A percentile compares a stretch with the other conserved stretches of the same genome.
These are phyloP conservation scores for Lophochroa leadbeateri DNA, from an alignment of 2,113 vertebrate species.

Conservation along the genomic window DNA sequence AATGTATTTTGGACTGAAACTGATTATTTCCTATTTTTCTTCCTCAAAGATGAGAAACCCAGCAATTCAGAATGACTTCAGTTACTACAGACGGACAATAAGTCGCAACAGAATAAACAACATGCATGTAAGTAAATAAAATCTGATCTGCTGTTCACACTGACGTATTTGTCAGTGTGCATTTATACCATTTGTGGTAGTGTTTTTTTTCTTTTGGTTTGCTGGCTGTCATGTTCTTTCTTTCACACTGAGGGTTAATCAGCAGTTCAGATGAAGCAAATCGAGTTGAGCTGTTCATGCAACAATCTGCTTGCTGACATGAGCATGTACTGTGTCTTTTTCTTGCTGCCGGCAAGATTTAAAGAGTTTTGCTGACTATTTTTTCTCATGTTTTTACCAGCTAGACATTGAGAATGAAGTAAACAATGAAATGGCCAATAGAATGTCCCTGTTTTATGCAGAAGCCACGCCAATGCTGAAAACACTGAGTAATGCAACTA, in stretches of 20 bases:
- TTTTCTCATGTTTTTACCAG: conserved; percentile 72
- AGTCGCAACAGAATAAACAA: conserved; percentile 97
- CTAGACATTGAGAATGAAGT: conserved; percentile 97
- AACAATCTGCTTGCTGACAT: not conserved
- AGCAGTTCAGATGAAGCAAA: not conserved
- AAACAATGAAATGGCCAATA: conserved; percentile 99
- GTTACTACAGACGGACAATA: conserved; percentile 95
- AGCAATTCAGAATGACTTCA: conserved; percentile 98
- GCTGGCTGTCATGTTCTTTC: not conserved
- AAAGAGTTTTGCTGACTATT: not conserved
- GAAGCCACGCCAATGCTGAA: conserved; percentile 98
- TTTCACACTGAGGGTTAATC: not conserved
- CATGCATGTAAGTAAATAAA: conserved; percentile 89
- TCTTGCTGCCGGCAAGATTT: not conserved
- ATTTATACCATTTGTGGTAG: not conserved
- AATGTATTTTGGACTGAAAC: not conserved
- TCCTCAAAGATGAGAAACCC: conserved; percentile 93
- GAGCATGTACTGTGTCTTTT: not conserved
- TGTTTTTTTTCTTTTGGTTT: not conserved
- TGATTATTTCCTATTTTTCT: not conserved
- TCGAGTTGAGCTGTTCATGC: not conserved
- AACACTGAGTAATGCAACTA: conserved; percentile 95
- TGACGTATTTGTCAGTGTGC: not conserved
- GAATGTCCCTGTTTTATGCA: conserved; percentile 98
- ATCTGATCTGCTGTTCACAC: not conserved